These are phyloP conservation scores for Drosophila tripunctata DNA, from an alignment of 2,888 invertebrate genomes.

Conservation along the genomic window DNA sequence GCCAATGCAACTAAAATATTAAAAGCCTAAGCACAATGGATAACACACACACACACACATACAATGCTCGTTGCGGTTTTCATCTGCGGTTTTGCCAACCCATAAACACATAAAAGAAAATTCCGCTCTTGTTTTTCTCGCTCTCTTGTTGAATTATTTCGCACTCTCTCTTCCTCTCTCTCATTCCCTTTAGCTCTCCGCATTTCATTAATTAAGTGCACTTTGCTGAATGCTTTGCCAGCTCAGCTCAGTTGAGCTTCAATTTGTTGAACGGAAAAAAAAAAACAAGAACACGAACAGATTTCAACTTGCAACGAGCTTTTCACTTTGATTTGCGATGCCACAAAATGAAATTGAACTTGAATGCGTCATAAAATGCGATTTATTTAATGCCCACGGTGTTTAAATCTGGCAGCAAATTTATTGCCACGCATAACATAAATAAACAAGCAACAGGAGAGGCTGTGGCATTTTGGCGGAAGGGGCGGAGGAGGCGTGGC, in stretches of 20 bases:
- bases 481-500: background rate
- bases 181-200: background rate
- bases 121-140: too few relatives aligned
- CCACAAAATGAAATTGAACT: constrained; percentile 40
- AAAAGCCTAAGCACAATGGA: constrained; percentile 71
- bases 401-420: constrained; percentile 40
- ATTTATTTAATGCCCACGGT: constrained; percentile 41
- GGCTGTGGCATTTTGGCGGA: too few relatives aligned
- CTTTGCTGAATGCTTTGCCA: constrained; percentile 9
- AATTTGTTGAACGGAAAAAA: background rate
- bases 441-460: constrained; percentile 21
- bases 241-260: background rate
- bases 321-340: constrained; percentile 22
- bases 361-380: constrained; percentile 43
- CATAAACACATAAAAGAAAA: constrained; percentile 8
- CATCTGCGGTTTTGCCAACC: constrained; percentile 18
- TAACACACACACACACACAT: constrained; percentile 45
- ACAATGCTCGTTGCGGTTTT: constrained; percentile 32
- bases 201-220: constrained; percentile 38
- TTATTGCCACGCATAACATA: constrained; percentile 45
- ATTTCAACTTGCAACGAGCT: constrained; percentile 3
- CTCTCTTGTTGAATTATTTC: background rate
- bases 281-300: background rate
- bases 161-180: background rate
- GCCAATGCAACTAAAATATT: constrained; percentile 69